Evolutionary conservation across 1,140 invertebrate genomes (phyloP), one percentile per base, ranked within the genome.

Genomic region (Paracyclopina nana): DNA sequence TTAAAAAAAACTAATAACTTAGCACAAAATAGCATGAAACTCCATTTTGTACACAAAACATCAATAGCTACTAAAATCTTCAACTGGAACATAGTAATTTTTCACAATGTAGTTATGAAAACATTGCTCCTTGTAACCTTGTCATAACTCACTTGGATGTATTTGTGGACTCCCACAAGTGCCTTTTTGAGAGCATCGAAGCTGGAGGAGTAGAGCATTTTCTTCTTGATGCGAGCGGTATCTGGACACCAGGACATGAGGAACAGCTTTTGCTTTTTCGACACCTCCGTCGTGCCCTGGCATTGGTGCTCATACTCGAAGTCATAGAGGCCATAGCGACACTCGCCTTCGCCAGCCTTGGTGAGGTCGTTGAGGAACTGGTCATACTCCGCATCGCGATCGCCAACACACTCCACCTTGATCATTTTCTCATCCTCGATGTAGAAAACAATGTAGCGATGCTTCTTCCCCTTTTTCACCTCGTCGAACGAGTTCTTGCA

Each of bases 141-240:
- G 6, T 42, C 16, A 25, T 20, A 8, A 25, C 22, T 45, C 56
- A 70, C 74, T 64, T 96, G 90, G 65, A 95, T 85, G 71, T 90
- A 91, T 71, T 91, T 91, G 70, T 88, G 85, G 59, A 95, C 81
- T 60, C 90, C 90, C 54, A 88, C 82, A 60, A 95, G 70, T 54
- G 87, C 84, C 65, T 90, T 88, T 71, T 91, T 92, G 58, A 95
- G 70, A 58, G 87, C 87, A 68, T 91, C 86, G 63, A 92, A 94
- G 60, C 85, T 90, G 73, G 83, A 81, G 41, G 90, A 91, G 71
- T 95, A 95, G 73, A 95, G 79, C 88, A 95, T 95, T 79, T 95
- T 95, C 81, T 92, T 91, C 75, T 92, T 94, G 53, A 94, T 82
- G 68, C 86, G 88, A 60, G 88, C 86, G 63, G 80, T 86, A 67